Conservation (phyloP, 2,888 invertebrate species). For the Lacanobia oleracea region DNA sequence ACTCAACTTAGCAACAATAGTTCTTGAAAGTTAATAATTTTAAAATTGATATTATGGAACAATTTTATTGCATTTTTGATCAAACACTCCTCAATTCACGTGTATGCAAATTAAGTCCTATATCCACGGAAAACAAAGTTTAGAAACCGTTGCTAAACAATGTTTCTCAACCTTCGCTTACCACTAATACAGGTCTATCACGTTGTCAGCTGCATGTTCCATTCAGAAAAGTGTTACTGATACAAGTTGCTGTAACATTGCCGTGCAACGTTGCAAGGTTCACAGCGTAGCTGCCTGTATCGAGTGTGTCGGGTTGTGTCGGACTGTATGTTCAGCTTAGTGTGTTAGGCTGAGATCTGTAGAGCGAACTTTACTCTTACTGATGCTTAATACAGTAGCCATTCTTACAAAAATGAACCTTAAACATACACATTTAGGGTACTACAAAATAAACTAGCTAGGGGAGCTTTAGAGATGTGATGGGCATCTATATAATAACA, state of each 20-base stretch:
- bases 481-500: neutral
- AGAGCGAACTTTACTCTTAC: conserved; percentile 6
- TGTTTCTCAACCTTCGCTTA: neutral
- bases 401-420: conserved; percentile 3
- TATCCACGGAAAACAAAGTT: neutral
- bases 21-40: neutral
- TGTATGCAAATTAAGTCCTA: conserved; percentile 1
- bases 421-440: neutral
- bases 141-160: conserved; percentile 4
- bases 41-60: neutral
- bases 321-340: conserved; percentile 34
- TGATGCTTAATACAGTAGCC: neutral
- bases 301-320: conserved; percentile 15
- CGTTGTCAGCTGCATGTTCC: conserved; percentile 4
- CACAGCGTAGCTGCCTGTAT: conserved; percentile 37
- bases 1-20: neutral
- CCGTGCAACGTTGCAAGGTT: conserved; percentile 12
- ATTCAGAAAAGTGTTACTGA: conserved; percentile 11
- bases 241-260: conserved; percentile 12
- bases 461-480: neutral
- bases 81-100: conserved; percentile 23
- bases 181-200: neutral
- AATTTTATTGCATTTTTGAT: conserved; percentile 18
- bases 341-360: conserved; percentile 7
- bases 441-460: neutral